phyloP scores from a whole-genome alignment of 2,113 vertebrate species.

The Pelusios castaneus region DNA sequence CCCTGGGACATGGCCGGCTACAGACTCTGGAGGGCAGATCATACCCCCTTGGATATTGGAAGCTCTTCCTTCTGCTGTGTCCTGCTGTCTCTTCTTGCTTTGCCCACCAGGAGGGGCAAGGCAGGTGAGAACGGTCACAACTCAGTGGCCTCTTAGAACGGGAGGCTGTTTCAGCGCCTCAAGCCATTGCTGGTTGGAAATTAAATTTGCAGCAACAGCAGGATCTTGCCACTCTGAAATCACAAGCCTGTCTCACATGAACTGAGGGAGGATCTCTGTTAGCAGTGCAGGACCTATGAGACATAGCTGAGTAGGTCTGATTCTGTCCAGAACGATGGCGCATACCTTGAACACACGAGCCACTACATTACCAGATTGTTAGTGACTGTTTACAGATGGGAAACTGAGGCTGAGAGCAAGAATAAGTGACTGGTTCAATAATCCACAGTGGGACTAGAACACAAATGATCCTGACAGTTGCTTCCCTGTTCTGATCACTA shows the following conservation, averaged over 20 bases:
- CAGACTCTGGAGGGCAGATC: background rate
- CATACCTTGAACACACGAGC: background rate
- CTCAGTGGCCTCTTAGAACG: background rate
- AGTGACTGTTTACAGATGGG: background rate
- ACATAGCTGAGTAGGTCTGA: background rate
- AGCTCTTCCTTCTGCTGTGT: background rate
- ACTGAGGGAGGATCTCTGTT: background rate
- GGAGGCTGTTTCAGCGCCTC: background rate
- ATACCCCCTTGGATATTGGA: background rate
- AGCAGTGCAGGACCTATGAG: background rate
- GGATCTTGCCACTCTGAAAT: background rate
- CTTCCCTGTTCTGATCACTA: background rate
- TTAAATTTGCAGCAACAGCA: background rate
- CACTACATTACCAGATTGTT: background rate
- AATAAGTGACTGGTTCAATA: background rate
- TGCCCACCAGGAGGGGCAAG: background rate
- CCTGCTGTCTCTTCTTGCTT: accelerated
- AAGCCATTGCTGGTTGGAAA: background rate
- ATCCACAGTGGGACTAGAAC: background rate
- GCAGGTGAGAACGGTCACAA: accelerated
- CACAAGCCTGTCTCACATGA: background rate
- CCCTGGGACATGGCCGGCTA: accelerated
- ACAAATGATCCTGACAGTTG: background rate
- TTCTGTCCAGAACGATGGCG: background rate
- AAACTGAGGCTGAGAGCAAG: background rate